Evolutionary conservation across 2,797 vertebrate species (phyloP).

Genomic region (Karalla daura): DNA sequence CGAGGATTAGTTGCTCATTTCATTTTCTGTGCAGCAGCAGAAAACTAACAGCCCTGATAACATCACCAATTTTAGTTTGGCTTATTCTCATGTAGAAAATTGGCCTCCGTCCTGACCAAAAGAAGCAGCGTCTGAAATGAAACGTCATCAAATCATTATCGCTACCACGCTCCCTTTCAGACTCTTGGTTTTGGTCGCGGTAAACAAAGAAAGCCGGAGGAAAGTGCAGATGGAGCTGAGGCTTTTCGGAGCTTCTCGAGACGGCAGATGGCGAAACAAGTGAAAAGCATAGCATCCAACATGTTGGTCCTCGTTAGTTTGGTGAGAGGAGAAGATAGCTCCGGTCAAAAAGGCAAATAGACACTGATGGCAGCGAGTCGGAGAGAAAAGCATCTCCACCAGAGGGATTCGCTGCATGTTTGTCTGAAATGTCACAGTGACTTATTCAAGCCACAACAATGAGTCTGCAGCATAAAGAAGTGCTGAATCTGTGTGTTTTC

Average conservation of each 20-base stretch:
- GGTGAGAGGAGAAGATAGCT: conserved; percentile 6
- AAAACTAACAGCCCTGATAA: conserved; percentile 19
- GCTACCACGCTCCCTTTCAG: conserved; percentile 10
- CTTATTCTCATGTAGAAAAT: not conserved
- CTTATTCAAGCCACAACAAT: not conserved
- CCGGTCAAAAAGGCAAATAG: conserved; percentile 28
- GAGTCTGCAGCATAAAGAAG: not conserved
- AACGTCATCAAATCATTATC: not conserved
- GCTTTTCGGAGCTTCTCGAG: conserved; percentile 51
- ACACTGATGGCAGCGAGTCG: not conserved
- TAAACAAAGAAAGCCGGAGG: conserved; percentile 57
- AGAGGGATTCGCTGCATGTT: too few species aligned
- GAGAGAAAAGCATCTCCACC: not conserved
- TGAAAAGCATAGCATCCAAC: conserved; percentile 41
- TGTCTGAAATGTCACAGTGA: too few species aligned
- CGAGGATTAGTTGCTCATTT: too few species aligned
- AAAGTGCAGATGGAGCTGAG: conserved; percentile 63
- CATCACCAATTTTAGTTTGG: conserved; percentile 18
- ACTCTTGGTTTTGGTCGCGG: conserved; percentile 37
- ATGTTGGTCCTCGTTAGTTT: conserved; percentile 41
- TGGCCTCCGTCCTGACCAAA: not conserved
- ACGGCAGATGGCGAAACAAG: conserved; percentile 69
- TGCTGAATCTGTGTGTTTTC: conserved; percentile 3
- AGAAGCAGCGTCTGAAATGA: not conserved
- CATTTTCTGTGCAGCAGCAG: conserved; percentile 12